phyloP scores from a whole-genome alignment of 2,797 vertebrate genomes.

The Remorina albescens region DNA sequence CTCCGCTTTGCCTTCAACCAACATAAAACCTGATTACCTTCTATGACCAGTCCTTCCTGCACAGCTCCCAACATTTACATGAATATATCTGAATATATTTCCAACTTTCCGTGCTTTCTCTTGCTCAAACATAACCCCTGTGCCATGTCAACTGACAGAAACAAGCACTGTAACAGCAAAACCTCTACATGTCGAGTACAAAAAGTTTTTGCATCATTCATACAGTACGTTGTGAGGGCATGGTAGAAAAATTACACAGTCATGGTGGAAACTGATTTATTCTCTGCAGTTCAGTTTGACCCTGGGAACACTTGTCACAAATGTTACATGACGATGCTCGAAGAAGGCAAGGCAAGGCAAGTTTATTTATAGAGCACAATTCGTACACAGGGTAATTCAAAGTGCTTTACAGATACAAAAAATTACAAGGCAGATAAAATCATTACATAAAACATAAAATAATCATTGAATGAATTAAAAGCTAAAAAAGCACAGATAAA shows the following conservation, averaged over 20 bases:
- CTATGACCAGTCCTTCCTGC: not conserved
- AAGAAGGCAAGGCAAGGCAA: too few species aligned
- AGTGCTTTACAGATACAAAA: too few species aligned
- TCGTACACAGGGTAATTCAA: too few species aligned
- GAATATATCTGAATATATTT: conserved; percentile 12
- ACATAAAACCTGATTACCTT: conserved; percentile 28
- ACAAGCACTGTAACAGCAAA: not conserved
- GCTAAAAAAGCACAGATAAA: too few species aligned
- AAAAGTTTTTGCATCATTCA: not conserved
- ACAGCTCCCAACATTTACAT: conserved; percentile 1
- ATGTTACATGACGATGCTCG: not conserved
- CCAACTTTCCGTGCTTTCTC: not conserved
- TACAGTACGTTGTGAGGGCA: not conserved
- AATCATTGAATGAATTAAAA: too few species aligned
- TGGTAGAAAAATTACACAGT: not conserved
- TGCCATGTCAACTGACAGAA: not conserved
- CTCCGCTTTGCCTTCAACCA: conserved; percentile 16
- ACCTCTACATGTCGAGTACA: not conserved
- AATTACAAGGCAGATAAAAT: too few species aligned
- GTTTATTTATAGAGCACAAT: too few species aligned
- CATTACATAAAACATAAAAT: too few species aligned
- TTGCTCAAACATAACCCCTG: not conserved
- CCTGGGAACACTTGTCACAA: conserved; percentile 5
- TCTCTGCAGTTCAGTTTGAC: conserved; percentile 8
- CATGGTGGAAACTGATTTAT: not conserved